Evolutionary conservation across 2,888 invertebrate genomes (phyloP), one percentile per base, ranked within the genome.

Genomic region (Chironomus riparius): DNA sequence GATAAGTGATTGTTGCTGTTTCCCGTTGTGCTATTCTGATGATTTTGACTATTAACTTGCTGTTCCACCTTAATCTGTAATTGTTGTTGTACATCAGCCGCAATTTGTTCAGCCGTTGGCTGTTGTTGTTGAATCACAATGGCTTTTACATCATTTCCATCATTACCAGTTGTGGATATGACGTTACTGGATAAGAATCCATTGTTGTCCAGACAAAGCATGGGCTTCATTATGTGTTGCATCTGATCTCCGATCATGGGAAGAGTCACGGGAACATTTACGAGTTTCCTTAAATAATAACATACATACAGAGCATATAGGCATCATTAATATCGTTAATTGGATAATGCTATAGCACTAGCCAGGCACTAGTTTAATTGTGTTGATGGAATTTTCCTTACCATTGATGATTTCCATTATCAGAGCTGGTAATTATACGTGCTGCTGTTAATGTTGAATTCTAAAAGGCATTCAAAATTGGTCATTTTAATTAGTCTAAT

Each of bases 121-220:
- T 88, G 88, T 80, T 90, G 47, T 4, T 88, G 88, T 80, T 90
- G 89, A 78, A 93, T 92, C 73, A 93, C 92, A 78, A 94, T 92
- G 7, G 92, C 88, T 81, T 91, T 91, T 76, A 93, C 86, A 80
- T 89, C 90, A 24, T 89, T 88, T 62, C 86, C 85, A 22, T 76
- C 76, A 22, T 47, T 47, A 10, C 76, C 76, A 0, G 74, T 68
- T 13, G 38, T 38, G 38, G 69, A 38, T 38, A 87, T 86, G 72
- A 91, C 90, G 2, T 87, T 84, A 71, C 87, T 86, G 68, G 93
- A 91, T 80, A 93, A 88, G 82, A 92, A 93, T 48, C 92, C 92
- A 83, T 93, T 93, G 82, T 92, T 93, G 81, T 93, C 93, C 78
- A 93, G 92, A 82, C 93, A 94, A 81, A 94, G 83, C 88, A 93